Percentiles rank a stretch among this genome's conserved stretches.
These are phyloP conservation scores for Digitonthophagus gazella DNA, from an alignment of 2,888 invertebrate species.

Conservation along the genomic window DNA sequence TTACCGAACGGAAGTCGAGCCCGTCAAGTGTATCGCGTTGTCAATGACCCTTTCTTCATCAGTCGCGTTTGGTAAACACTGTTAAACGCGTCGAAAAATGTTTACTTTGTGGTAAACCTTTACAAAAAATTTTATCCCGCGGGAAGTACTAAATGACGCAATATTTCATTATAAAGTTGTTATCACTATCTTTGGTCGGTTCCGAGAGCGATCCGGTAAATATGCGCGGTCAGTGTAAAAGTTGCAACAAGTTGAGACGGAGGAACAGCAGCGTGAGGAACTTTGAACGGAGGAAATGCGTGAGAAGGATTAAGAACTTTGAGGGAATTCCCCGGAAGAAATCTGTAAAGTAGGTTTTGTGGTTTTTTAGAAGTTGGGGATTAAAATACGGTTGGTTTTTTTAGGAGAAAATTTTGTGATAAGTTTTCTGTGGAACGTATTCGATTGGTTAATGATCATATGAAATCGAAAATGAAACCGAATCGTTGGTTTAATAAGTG, in stretches of 20 bases:
- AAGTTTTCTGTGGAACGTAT: no score
- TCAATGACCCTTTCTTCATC: conserved; percentile 9
- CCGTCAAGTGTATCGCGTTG: conserved; percentile 5
- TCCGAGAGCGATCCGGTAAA: not conserved
- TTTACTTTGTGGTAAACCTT: no score
- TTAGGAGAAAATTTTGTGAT: no score
- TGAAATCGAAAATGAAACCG: not conserved
- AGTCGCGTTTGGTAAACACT: not conserved
- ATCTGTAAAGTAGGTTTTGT: not conserved
- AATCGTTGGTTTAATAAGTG: conserved; percentile 28
- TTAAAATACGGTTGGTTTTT: no score
- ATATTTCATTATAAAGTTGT: not conserved
- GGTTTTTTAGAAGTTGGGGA: no score
- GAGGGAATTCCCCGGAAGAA: not conserved
- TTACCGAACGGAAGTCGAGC: conserved; percentile 6
- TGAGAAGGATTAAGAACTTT: conserved; percentile 3
- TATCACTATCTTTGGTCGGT: not conserved
- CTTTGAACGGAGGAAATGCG: conserved; percentile 2
- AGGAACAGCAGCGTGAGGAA: not conserved
- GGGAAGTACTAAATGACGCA: not conserved
- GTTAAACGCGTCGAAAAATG: no score
- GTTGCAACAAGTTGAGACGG: not conserved
- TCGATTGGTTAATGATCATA: not conserved
- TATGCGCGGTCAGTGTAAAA: not conserved
- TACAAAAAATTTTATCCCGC: no score